Evolutionary conservation across 2,113 vertebrate species (phyloP).

Genomic region (Tenrec ecaudatus): DNA sequence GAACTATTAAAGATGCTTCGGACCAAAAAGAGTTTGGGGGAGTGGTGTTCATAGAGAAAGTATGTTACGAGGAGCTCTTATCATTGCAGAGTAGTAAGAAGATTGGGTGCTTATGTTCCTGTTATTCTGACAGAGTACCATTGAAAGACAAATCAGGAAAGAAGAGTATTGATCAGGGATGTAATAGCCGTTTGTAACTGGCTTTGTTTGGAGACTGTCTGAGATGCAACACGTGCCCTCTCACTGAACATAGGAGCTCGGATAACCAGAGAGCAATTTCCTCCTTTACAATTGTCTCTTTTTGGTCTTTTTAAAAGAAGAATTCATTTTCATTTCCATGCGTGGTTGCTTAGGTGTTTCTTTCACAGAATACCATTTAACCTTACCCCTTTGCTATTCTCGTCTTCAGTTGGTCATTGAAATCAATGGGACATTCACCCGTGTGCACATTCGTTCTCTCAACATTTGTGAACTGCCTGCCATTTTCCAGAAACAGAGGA

Average conservation of each 20-base stretch:
- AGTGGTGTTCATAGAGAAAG: not conserved
- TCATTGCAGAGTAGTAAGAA: no score
- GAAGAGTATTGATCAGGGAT: not conserved
- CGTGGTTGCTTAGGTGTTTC: not conserved
- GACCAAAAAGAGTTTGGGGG: not conserved
- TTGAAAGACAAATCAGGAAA: not conserved
- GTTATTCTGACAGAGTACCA: conserved; percentile 15
- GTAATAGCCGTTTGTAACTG: not conserved
- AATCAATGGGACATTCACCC: not conserved
- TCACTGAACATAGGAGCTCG: not conserved
- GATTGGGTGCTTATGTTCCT: not conserved
- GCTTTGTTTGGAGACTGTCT: not conserved
- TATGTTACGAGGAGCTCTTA: not conserved
- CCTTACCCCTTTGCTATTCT: no score
- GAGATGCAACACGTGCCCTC: no score
- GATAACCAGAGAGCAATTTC: not conserved
- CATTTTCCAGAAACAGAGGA: not conserved
- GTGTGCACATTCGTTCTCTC: not conserved
- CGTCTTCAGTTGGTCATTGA: not conserved
- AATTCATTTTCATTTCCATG: not conserved
- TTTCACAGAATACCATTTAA: not conserved
- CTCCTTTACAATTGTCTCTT: not conserved
- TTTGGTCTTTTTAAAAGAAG: not conserved
- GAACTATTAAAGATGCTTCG: not conserved
- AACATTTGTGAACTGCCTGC: not conserved